Evolutionary conservation across 2,888 invertebrate species (phyloP), one percentile per base, ranked within the genome.

Genomic region (Venustoraphidia nigricollis): DNA sequence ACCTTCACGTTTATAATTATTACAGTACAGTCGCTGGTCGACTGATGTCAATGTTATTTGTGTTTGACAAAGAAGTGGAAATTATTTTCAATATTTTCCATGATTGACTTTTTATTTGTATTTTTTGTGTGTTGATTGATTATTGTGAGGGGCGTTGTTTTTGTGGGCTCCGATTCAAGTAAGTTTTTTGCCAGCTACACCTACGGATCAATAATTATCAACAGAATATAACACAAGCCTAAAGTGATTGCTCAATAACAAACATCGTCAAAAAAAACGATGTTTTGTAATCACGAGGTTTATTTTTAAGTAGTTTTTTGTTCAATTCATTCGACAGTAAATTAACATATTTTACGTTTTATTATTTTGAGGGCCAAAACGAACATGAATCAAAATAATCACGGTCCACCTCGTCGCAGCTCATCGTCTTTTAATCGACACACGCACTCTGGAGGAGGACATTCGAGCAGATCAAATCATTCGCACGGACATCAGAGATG

Each of bases 361-460:
- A 27, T 27, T 27, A 27, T 6, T 27, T 27, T 27, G 6, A 27
- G 27, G 27, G 27, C 27, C 27, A 27, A 27, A 27, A 27, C 27
- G 44, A 41, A 54, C 53, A 66, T 66, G 66, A 66, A 66, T 63
- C 59, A 66, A 48, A 66, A 65, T 55, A 66, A 64, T 57, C 66
- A 66, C 57, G 64, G 63, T 55, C 64, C 62, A 55, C 56, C 63
- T 50, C 60, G 65, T 52, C 63, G 65, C 52, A 65, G 63, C 53
- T 64, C 66, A 43, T 62, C 64, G 46, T 63, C 62, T 45, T 67
- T 64, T 53, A 64, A 56, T 53, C 61, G 66, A 53, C 52, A 52
- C 41, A 44, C 40, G 14, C 66, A 66, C 57, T 56, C 61, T 41
- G 65, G 62, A 53, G 65, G 62, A 53, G 63, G 60, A 53, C 66